phyloP scores from a whole-genome alignment of 2,113 vertebrate species.

The Nesoenas mayeri region DNA sequence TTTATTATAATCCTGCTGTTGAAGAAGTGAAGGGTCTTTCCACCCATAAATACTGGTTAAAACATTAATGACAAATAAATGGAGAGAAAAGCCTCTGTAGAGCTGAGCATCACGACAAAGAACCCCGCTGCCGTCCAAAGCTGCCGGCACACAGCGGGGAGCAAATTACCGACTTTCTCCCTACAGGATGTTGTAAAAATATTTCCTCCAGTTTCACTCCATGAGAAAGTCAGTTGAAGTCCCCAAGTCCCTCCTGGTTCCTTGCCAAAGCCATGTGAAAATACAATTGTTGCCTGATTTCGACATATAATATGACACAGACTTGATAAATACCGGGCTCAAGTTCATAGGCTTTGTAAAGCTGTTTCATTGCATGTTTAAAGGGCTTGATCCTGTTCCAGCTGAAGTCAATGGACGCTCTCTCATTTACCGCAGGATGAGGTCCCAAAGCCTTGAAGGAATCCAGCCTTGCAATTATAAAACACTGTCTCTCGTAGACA shows the following conservation, averaged over 20 bases:
- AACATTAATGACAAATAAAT: not conserved
- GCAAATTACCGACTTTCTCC: not conserved
- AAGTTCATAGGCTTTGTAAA: constrained; percentile 49
- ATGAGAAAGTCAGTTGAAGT: constrained; percentile 37
- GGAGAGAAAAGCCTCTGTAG: not conserved
- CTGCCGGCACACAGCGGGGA: not conserved
- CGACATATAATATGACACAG: constrained; percentile 42
- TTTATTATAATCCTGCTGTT: not conserved
- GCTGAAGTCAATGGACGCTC: constrained; percentile 30
- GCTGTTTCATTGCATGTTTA: not conserved
- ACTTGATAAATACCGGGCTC: constrained; percentile 43
- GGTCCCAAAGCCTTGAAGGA: constrained; percentile 15
- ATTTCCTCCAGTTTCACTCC: constrained; percentile 11
- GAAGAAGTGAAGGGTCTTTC: not conserved
- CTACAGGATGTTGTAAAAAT: not conserved
- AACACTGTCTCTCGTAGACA: not conserved
- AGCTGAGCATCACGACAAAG: fast-evolving
- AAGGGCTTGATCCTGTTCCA: constrained; percentile 53
- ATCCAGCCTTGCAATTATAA: constrained; percentile 6
- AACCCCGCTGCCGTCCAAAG: not conserved
- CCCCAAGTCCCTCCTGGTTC: not conserved
- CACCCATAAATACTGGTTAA: not conserved
- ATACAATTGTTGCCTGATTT: constrained; percentile 55
- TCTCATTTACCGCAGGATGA: not conserved
- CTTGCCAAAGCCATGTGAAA: constrained; percentile 53